These are phyloP conservation scores for Melanotaenia nigrans DNA, from an alignment of 2,797 vertebrate genomes.

Conservation along the genomic window DNA sequence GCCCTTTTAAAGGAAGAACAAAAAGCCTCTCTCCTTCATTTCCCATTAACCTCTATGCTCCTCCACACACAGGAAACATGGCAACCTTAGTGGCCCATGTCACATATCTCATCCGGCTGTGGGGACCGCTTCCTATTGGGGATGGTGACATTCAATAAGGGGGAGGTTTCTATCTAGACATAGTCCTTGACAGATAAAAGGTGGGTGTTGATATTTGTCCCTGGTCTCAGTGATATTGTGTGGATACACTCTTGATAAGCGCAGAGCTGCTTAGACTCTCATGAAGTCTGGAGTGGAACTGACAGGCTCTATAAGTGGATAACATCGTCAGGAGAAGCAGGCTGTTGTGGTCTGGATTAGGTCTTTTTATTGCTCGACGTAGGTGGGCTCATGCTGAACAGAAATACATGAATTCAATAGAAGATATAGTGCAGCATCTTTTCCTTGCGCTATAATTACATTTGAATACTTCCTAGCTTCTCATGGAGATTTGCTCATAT, in stretches of 20 bases:
- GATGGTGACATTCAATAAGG: constrained; percentile 63
- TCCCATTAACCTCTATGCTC: constrained; percentile 80
- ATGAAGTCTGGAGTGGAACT: constrained; percentile 69
- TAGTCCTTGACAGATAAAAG: constrained; percentile 77
- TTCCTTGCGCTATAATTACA: constrained; percentile 53
- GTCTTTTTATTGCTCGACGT: constrained; percentile 58
- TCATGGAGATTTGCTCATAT: constrained; percentile 38
- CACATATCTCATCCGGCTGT: constrained; percentile 79
- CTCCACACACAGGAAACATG: constrained; percentile 75
- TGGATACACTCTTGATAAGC: constrained; percentile 63
- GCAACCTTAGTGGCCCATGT: constrained; percentile 73
- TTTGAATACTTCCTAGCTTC: constrained; percentile 49
- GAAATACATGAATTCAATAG: constrained; percentile 27
- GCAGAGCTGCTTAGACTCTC: constrained; percentile 48
- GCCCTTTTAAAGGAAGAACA: constrained; percentile 75
- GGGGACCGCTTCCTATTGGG: constrained; percentile 65
- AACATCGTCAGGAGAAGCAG: constrained; percentile 53
- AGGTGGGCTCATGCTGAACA: constrained; percentile 42
- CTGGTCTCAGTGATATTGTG: constrained; percentile 49
- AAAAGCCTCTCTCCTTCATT: constrained; percentile 78
- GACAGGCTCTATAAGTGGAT: constrained; percentile 65
- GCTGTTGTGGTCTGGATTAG: constrained; percentile 48
- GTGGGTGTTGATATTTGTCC: constrained; percentile 72
- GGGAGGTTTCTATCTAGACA: constrained; percentile 54
- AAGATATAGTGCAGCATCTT: constrained; percentile 17